Conservation (phyloP, 2,113 vertebrate genomes). For the Epinephelus cyanopodus region DNA sequence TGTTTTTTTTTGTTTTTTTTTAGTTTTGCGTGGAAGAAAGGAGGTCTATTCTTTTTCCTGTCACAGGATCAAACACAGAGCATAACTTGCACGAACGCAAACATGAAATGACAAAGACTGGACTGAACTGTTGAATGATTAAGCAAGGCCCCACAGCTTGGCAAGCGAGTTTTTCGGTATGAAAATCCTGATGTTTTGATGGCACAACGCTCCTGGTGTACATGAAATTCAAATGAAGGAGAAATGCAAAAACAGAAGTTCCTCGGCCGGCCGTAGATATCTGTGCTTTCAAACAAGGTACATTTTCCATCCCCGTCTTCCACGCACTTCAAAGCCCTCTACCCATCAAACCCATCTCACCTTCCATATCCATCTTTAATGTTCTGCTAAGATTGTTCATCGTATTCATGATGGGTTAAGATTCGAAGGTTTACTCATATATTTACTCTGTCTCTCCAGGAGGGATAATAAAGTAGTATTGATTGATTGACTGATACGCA, state of each 20-base stretch:
- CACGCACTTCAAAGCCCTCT: slow-evolving; percentile 27
- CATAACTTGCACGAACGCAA: slow-evolving; percentile 56
- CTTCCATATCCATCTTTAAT: slow-evolving; percentile 53
- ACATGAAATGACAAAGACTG: slow-evolving; percentile 66
- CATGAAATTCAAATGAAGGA: slow-evolving; percentile 72
- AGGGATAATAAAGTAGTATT: slow-evolving; percentile 77
- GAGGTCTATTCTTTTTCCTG: slow-evolving; percentile 59
- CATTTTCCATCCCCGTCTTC: slow-evolving; percentile 11
- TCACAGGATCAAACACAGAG: slow-evolving; percentile 67
- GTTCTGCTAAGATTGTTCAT: slow-evolving; percentile 51
- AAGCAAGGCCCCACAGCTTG: slow-evolving; percentile 68
- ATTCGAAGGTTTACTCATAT: slow-evolving; percentile 72
- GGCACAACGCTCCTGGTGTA: slow-evolving; percentile 35
- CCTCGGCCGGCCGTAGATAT: not conserved
- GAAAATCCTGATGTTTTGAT: slow-evolving; percentile 52
- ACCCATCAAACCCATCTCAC: slow-evolving; percentile 30
- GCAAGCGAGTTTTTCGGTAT: slow-evolving; percentile 27
- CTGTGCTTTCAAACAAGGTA: slow-evolving; percentile 38
- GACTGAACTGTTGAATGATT: slow-evolving; percentile 71
- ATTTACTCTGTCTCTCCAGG: slow-evolving; percentile 63
- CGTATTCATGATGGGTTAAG: slow-evolving; percentile 58
- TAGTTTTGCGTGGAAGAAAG: slow-evolving; percentile 3
- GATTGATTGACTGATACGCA: slow-evolving; percentile 78
- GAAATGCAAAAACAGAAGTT: slow-evolving; percentile 33
- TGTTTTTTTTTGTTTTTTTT: not conserved